Percentiles rank a stretch among this genome's conserved stretches.
Evolutionary conservation across 2,888 invertebrate species (phyloP).

Genomic region (Hydrotaea cyrtoneurina): DNA sequence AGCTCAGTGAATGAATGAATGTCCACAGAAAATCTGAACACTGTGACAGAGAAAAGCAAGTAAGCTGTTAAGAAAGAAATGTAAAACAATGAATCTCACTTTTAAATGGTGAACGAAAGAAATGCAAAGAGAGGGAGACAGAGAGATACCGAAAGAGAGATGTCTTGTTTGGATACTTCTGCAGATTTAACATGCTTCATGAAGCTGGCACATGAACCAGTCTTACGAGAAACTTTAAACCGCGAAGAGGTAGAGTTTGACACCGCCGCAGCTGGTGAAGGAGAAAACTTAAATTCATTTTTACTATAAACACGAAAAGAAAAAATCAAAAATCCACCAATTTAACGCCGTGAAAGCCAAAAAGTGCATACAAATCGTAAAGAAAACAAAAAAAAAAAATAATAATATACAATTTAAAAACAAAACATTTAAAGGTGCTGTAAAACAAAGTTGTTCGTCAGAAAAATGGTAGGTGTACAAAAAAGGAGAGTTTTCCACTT

Average conservation of each 20-base stretch:
- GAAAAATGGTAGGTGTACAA: slow-evolving; percentile 34
- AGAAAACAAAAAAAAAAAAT: slow-evolving; percentile 27
- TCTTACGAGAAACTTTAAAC: slow-evolving; percentile 65
- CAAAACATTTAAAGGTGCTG: slow-evolving; percentile 19
- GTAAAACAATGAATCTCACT: background rate
- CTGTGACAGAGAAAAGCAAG: background rate
- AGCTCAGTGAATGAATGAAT: background rate
- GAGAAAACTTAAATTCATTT: slow-evolving; percentile 47
- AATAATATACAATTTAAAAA: background rate
- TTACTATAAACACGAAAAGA: slow-evolving; percentile 38
- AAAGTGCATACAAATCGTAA: background rate
- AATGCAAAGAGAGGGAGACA: background rate
- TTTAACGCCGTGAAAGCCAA: slow-evolving; percentile 60
- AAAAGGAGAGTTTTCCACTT: background rate
- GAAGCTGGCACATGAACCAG: slow-evolving; percentile 66
- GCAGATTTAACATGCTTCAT: slow-evolving; percentile 67
- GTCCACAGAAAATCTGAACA: background rate
- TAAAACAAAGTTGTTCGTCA: background rate
- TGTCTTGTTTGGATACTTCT: slow-evolving; percentile 18
- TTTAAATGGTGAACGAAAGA: background rate
- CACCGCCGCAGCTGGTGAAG: background rate
- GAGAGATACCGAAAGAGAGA: slow-evolving; percentile 12
- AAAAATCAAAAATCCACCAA: slow-evolving; percentile 59
- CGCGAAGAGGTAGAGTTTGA: slow-evolving; percentile 47
- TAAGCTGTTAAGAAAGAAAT: background rate